phyloP scores from a whole-genome alignment of 2,888 invertebrate genomes.

The Drosophila nigricruria region DNA sequence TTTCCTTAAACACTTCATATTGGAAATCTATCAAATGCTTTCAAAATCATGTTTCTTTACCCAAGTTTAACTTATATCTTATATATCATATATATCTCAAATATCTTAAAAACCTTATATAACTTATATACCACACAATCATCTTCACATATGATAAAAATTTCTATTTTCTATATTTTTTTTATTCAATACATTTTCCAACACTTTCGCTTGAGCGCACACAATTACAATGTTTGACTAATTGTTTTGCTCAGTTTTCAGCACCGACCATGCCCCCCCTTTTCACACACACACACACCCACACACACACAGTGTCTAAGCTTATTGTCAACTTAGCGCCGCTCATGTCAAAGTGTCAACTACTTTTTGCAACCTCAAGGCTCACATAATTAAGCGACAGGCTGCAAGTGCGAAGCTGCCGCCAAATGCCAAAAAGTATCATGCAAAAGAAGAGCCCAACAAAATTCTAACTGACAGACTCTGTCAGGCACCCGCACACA shows the following conservation, averaged over 20 bases:
- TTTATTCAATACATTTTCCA: not conserved
- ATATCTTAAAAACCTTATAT: too few species aligned
- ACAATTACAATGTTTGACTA: not conserved
- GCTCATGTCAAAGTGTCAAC: slow-evolving; percentile 63
- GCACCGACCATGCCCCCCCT: not conserved
- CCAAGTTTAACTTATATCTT: too few species aligned
- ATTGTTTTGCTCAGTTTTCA: slow-evolving; percentile 9
- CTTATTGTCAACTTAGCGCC: slow-evolving; percentile 49
- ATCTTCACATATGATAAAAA: not conserved
- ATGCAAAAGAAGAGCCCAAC: slow-evolving; percentile 54
- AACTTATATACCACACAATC: too few species aligned
- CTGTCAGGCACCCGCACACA: slow-evolving; percentile 61
- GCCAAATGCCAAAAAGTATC: slow-evolving; percentile 60
- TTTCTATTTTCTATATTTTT: not conserved
- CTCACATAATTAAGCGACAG: slow-evolving; percentile 71
- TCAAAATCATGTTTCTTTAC: too few species aligned
- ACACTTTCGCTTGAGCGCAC: not conserved
- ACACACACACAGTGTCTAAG: not conserved
- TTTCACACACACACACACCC: not conserved
- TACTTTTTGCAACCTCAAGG: slow-evolving; percentile 51
- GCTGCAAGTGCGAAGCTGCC: slow-evolving; percentile 55
- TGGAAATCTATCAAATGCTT: too few species aligned
- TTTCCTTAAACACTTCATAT: too few species aligned
- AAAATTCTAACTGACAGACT: slow-evolving; percentile 70
- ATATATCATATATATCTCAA: too few species aligned